Percentiles rank a stretch among this genome's conserved stretches.
Evolutionary conservation across 2,797 vertebrate genomes (phyloP).

Genomic region (Picus viridis): DNA sequence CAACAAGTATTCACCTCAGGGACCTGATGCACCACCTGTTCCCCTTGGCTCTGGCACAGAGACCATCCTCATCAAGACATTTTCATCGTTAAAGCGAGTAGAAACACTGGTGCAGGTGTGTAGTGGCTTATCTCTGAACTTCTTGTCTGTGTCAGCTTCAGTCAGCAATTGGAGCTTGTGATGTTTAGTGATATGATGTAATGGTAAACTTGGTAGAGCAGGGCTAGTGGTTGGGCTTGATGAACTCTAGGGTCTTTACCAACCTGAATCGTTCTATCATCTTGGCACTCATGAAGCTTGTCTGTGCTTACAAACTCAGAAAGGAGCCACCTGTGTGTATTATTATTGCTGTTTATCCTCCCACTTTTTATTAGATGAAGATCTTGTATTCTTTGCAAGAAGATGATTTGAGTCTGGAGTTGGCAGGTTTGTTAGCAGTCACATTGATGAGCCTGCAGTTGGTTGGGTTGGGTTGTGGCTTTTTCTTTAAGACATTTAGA

Average conservation of each 20-base stretch:
- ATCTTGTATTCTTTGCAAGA: background rate
- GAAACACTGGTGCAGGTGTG: background rate
- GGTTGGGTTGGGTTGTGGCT: too few relatives aligned
- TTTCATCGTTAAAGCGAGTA: background rate
- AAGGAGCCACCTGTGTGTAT: background rate
- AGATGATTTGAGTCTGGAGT: background rate
- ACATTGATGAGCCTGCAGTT: background rate
- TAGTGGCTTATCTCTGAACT: background rate
- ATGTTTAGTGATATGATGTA: too few relatives aligned
- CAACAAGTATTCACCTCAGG: background rate
- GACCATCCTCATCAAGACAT: background rate
- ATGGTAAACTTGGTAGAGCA: too few relatives aligned
- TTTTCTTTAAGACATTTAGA: background rate
- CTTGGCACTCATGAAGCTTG: background rate
- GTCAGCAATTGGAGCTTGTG: background rate
- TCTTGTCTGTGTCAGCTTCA: background rate
- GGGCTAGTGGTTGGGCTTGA: too few relatives aligned
- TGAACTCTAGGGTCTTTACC: too few relatives aligned
- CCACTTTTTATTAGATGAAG: background rate
- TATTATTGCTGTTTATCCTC: background rate
- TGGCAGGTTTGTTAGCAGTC: background rate
- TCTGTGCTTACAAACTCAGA: accelerated
- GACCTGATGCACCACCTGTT: background rate
- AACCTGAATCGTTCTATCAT: too few relatives aligned
- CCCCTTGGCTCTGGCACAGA: background rate